phyloP scores from a whole-genome alignment of 2,888 invertebrate genomes.

The Peribatodes rhomboidaria region DNA sequence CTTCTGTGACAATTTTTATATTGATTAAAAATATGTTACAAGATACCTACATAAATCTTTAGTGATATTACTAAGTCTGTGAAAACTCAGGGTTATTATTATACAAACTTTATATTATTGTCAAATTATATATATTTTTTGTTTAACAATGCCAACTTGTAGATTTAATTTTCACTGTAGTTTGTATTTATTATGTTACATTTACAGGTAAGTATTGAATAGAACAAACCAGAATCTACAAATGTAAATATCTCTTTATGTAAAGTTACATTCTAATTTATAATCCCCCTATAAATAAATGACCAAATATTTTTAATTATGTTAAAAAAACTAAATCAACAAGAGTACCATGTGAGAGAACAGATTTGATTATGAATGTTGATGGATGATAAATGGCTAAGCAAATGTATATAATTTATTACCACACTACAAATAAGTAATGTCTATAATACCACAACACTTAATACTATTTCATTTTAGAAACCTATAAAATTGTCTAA shows the following conservation, averaged over 20 bases:
- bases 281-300: slow-evolving; percentile 7
- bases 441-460: slow-evolving; percentile 8
- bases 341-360: slow-evolving; percentile 1
- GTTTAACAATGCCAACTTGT: slow-evolving; percentile 12
- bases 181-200: background rate
- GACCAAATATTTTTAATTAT: slow-evolving; percentile 4
- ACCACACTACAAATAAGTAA: slow-evolving; percentile 3
- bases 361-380: slow-evolving; percentile 13
- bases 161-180: slow-evolving; percentile 1
- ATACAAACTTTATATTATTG: background rate
- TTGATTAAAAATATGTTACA: background rate
- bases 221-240: slow-evolving; percentile 20
- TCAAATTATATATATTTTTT: slow-evolving; percentile 3
- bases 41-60: background rate
- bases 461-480: background rate
- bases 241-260: slow-evolving; percentile 38
- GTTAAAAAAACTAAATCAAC: background rate
- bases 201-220: slow-evolving; percentile 8
- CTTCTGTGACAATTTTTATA: background rate
- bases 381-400: slow-evolving; percentile 17
- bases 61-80: background rate
- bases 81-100: background rate
- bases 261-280: slow-evolving; percentile 2
- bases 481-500: slow-evolving; percentile 3
- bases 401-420: slow-evolving; percentile 19